Evolutionary conservation across 2,888 invertebrate genomes (phyloP), one percentile per base, ranked within the genome.

Genomic region (Agonum fuliginosum): DNA sequence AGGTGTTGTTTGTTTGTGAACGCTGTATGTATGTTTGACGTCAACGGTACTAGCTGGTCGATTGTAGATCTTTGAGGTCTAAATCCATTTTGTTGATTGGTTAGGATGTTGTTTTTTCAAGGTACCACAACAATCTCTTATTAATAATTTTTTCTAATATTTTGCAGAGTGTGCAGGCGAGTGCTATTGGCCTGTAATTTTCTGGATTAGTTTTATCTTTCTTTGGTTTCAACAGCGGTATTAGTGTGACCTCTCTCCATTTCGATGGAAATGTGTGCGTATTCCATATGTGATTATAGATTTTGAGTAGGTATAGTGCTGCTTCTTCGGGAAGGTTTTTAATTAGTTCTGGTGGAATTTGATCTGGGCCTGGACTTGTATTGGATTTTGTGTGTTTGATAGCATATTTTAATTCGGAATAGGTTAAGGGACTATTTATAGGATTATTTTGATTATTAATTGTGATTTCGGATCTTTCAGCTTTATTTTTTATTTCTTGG

Each of bases 141-240:
- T 54, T 54, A 3, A 54, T 12, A 3, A 54, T 54, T 22, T 27
- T 54, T 54, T 54, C 58, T 22, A 54, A 20, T 2, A 27, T 54
- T 54, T 22, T 54, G 8, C 58, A 54, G 1, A 54, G 19, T 14
- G n/a, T 4, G 12, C 24, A n/a, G n/a, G 58, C 27, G 1, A 22
- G 22, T 12, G 22, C 20, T 1, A 54, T 54, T n/a, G 58, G 58
- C 12, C 58, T 54, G 17, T 54, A 54, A 8, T 54, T 54, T n/a
- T 54, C 14, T 6, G 58, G 58, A 20, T 54, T 4, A 1, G 58
- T 30, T 54, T 54, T 54, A 4, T 54, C 58, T 54, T 54, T 54
- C 4, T 54, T 4, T 27, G 27, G 58, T 22, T 48, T 48, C 12
- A 48, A 8, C 6, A 48, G 8, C 8, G 48, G 48, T 48, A 48